Evolutionary conservation across 2,888 invertebrate species (phyloP).

Genomic region (Heliconius ethilla): DNA sequence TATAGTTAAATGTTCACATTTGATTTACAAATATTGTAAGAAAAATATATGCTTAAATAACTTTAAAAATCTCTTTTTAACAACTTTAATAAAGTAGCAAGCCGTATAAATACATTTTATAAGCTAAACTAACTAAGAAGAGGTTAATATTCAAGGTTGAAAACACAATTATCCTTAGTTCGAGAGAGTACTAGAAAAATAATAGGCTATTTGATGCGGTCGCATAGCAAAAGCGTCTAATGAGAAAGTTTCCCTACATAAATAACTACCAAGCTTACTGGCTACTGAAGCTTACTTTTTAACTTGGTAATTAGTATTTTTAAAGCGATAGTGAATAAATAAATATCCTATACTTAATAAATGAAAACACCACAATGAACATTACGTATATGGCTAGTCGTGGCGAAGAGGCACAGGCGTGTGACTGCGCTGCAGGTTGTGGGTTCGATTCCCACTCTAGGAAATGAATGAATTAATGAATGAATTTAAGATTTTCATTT

Average conservation of each 20-base stretch:
- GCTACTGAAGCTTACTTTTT: conserved; percentile 4
- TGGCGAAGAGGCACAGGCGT: not conserved
- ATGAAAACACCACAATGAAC: not conserved
- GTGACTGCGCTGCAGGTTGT: not conserved
- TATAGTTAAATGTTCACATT: not conserved
- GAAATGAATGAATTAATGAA: too few relatives aligned
- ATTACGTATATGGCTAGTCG: not conserved
- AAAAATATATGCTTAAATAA: too few relatives aligned
- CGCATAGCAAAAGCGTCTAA: conserved; percentile 28
- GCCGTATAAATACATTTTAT: not conserved
- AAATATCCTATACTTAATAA: not conserved
- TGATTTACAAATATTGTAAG: not conserved
- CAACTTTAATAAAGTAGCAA: not conserved
- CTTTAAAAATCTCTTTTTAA: not conserved
- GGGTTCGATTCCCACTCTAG: not conserved
- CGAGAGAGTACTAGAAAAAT: conserved; percentile 31
- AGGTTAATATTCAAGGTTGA: conserved; percentile 31
- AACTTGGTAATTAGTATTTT: conserved; percentile 1
- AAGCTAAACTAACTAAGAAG: conserved; percentile 10
- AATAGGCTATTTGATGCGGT: conserved; percentile 30
- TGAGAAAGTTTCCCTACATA: conserved; percentile 30
- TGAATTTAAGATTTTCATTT: not conserved
- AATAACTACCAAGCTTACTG: conserved; percentile 23
- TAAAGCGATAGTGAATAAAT: not conserved
- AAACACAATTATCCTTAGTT: conserved; percentile 35